Evolutionary conservation across 2,888 invertebrate genomes (phyloP), one percentile per base, ranked within the genome.

Genomic region (Actias luna): DNA sequence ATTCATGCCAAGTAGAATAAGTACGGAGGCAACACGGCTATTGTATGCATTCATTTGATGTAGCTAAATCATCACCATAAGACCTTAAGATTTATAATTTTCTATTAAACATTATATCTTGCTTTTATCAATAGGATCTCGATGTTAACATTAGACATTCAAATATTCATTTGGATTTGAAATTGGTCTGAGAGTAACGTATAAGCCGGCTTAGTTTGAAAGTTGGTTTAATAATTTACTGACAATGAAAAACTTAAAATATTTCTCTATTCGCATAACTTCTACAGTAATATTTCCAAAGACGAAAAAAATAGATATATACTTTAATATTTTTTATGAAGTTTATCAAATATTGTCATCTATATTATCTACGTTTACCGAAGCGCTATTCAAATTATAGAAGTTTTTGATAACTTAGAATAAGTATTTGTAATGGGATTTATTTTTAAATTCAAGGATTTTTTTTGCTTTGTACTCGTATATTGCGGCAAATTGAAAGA

Each of bases 321-420:
- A 74, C 76, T 74, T 75, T 80, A 79, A 85, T 87, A 87, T 87
- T 83, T 81, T 80, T 83, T 85, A 70, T 79, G 78, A 82, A 85
- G 83, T 81, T 82, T 88, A 75, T 81, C 77, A 87, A 84, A 87
- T 88, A 86, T 84, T 83, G 79, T 81, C 76, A 79, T 83, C 79
- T 86, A 87, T 80, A 85, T 86, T 83, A 86, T 87, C 83, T 84
- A 77, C 80, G 76, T 80, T 76, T 82, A 76, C 77, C 75, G 78
- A 69, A 70, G 73, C 72, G 73, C 72, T 73, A 71, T 78, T 78
- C 67, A 69, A 74, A 75, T 74, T 78, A 81, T 62, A 64, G 68
- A 76, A 82, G 82, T 81, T 83, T 82, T 80, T 63, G 22, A 60
- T 62, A 52, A 46, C 22, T 64, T 61, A 29, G n/a, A 60, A 57